Evolutionary conservation across 2,113 vertebrate species (phyloP), one percentile per base, ranked within the genome.

Genomic region (Dipodomys stephensi): DNA sequence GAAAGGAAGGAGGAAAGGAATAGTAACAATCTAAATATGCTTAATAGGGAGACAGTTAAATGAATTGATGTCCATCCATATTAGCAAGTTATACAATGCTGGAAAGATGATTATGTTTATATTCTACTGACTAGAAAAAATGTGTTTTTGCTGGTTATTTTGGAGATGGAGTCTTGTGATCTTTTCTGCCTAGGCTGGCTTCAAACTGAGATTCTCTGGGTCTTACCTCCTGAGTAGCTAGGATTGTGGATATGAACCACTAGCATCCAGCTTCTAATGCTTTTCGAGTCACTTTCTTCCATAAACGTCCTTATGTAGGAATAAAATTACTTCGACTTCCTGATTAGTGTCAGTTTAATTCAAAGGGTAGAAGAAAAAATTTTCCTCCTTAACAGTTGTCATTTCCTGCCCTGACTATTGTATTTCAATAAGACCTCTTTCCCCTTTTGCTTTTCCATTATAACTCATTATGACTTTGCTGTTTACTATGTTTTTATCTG

Each of bases 241-340:
- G 39, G 39, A 39, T 39, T 39, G 6, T 39, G 39, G 39, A 11
- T 13, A 9, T 53, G 49, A 53, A 13, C 49, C 49, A 53, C 49
- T 1, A 53, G 49, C 49, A 53, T 4, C 27, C 69, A 49, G 73
- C 73, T 74, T 76, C 39, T 60, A 49, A 25, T 16, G n/a, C 35
- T 78, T 32, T 85, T 67, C 46, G 30, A 81, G 74, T 68, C 60
- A 27, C 7, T 68, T 92, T 85, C 89, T 89, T 39, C 86, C 89
- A 27, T 57, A 19, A 13, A 95, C 62, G 23, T 80, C 46, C 68
- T 35, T 28, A 49, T 49, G 27, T 25, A 4, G 67, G 67, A 72
- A 68, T 68, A 88, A 88, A 84, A 68, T 62, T 84, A 44, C n/a
- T 87, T 91, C 53, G 46, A 81, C 28, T 90, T 25, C 9, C 9